Conservation (phyloP, 2,888 invertebrate genomes). For the Neocrepidodera transversa region DNA sequence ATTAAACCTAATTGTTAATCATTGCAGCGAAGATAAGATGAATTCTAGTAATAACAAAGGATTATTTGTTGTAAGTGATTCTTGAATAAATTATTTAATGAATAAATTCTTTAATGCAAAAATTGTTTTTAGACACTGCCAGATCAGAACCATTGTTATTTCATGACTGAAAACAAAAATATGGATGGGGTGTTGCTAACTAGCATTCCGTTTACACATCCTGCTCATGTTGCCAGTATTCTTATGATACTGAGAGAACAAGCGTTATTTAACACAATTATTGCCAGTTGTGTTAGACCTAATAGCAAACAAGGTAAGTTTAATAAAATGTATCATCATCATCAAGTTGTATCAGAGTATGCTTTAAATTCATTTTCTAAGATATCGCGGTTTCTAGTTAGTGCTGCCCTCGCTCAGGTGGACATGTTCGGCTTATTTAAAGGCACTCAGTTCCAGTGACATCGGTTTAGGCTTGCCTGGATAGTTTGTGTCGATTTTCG, state of each 20-base stretch:
- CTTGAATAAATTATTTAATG: neutral
- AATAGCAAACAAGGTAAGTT: slow-evolving; percentile 77
- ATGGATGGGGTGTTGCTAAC: slow-evolving; percentile 79
- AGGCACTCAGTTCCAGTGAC: too few species aligned
- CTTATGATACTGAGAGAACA: slow-evolving; percentile 86
- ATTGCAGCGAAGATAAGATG: slow-evolving; percentile 76
- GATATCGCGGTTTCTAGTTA: too few species aligned
- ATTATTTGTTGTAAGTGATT: slow-evolving; percentile 78
- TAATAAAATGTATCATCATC: too few species aligned
- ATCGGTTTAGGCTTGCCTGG: too few species aligned
- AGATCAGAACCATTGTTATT: slow-evolving; percentile 94
- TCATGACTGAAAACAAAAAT: slow-evolving; percentile 82
- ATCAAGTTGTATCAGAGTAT: too few species aligned
- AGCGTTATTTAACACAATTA: slow-evolving; percentile 87
- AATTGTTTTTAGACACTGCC: slow-evolving; percentile 74
- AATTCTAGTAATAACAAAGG: slow-evolving; percentile 78
- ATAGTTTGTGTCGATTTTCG: too few species aligned
- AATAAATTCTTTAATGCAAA: slow-evolving; percentile 3
- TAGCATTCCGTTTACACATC: slow-evolving; percentile 92
- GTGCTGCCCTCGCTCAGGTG: too few species aligned
- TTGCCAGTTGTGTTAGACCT: slow-evolving; percentile 87
- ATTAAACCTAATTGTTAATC: slow-evolving; percentile 79
- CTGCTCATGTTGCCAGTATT: slow-evolving; percentile 89
- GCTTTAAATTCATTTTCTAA: too few species aligned
- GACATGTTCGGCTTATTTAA: too few species aligned